phyloP scores from a whole-genome alignment of 2,113 vertebrate genomes.

The Dendropsophus ebraccatus region DNA sequence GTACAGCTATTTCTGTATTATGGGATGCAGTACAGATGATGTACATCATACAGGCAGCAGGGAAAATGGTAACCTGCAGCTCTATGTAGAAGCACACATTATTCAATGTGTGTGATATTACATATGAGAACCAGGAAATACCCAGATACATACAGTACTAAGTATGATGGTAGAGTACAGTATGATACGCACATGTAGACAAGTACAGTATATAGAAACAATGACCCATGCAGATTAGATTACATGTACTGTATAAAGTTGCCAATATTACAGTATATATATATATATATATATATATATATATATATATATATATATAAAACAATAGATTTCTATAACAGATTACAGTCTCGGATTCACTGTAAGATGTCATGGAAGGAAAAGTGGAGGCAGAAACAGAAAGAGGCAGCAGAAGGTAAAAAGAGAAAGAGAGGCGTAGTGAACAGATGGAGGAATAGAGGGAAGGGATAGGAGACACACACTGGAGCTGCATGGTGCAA shows the following conservation, averaged over 20 bases:
- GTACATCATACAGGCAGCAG: background rate
- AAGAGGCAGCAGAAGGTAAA: constrained; percentile 32
- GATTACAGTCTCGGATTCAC: background rate
- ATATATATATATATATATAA: no score
- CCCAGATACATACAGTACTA: background rate
- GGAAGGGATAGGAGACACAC: constrained; percentile 22
- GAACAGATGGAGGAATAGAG: constrained; percentile 30
- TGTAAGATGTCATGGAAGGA: constrained; percentile 7
- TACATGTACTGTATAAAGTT: constrained; percentile 25
- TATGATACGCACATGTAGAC: background rate
- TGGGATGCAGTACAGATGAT: background rate
- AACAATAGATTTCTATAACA: no score
- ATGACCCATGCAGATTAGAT: background rate
- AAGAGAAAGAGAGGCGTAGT: constrained; percentile 19
- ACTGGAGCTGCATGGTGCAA: constrained; percentile 28
- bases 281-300: no score
- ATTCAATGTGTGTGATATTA: no score
- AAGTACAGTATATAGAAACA: background rate
- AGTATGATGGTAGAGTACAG: background rate
- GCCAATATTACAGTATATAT: background rate
- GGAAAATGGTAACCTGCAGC: background rate
- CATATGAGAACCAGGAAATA: background rate
- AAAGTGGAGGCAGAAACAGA: constrained; percentile 17
- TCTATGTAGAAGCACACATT: no score
- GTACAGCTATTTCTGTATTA: background rate